phyloP scores from a whole-genome alignment of 2,113 vertebrate genomes.

The Solenodon paradoxus region DNA sequence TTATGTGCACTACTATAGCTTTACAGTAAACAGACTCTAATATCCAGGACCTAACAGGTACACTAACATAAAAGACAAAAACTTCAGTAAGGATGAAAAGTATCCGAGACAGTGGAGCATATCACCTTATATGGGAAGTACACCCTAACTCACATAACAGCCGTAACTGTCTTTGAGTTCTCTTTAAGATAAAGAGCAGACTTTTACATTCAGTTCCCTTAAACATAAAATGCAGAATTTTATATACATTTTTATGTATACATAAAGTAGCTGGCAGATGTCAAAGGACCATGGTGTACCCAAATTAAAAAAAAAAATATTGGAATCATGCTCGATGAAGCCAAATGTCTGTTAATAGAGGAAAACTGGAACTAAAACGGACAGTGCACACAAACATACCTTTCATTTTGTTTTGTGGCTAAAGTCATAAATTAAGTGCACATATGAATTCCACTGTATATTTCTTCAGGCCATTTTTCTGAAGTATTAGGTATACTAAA shows the following conservation, averaged over 20 bases:
- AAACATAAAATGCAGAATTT: neutral
- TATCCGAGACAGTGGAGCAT: neutral
- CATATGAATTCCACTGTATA: neutral
- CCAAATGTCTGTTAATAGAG: neutral
- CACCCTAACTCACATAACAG: neutral
- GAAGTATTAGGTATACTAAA: neutral
- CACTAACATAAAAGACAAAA: neutral
- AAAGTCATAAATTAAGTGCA: neutral
- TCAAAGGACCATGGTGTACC: neutral
- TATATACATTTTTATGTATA: neutral
- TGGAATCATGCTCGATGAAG: neutral
- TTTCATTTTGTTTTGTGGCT: neutral
- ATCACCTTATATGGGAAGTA: neutral
- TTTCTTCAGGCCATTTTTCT: neutral
- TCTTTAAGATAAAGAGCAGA: neutral
- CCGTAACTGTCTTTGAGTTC: neutral
- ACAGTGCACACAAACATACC: neutral
- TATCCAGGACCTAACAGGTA: neutral
- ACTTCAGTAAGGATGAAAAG: neutral
- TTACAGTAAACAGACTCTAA: neutral
- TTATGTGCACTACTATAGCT: neutral
- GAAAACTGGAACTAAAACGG: neutral
- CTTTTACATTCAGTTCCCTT: neutral
- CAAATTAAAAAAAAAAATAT: constrained; percentile 20
- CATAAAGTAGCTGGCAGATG: neutral